Evolutionary conservation across 2,888 invertebrate genomes (phyloP).

Genomic region (Bellardia pandia): DNA sequence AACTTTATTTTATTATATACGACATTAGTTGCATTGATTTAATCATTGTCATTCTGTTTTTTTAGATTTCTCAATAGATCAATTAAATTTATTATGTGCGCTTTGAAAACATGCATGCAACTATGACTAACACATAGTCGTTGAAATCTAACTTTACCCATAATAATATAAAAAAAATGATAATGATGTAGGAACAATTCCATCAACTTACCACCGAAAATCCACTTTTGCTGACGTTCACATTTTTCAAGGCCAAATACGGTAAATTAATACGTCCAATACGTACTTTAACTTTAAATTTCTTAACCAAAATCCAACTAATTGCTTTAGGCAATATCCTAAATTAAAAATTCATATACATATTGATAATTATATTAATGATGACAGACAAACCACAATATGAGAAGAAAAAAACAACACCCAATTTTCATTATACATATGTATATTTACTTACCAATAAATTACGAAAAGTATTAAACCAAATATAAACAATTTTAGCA

Average conservation of each 20-base stretch:
- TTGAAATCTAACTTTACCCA: background rate
- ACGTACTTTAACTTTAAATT: conserved; percentile 91
- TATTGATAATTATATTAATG: conserved; percentile 22
- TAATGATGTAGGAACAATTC: background rate
- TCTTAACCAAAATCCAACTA: conserved; percentile 92
- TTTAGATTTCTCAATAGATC: too few relatives aligned
- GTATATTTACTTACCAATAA: conserved; percentile 79
- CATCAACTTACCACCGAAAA: conserved; percentile 88
- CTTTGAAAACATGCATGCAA: too few relatives aligned
- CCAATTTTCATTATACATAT: conserved; percentile 32
- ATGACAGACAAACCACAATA: conserved; percentile 18
- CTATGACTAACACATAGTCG: too few relatives aligned
- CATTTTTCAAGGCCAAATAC: conserved; percentile 90
- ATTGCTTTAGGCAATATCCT: conserved; percentile 92
- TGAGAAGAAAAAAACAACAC: conserved; percentile 25
- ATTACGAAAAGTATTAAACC: conserved; percentile 78
- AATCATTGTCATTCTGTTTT: too few relatives aligned
- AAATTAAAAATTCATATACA: conserved; percentile 75
- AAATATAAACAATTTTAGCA: conserved; percentile 79
- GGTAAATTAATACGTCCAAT: conserved; percentile 93
- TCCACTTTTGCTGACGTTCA: conserved; percentile 91
- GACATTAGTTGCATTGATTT: too few relatives aligned
- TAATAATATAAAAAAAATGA: background rate
- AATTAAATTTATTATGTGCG: too few relatives aligned
- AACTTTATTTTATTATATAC: too few relatives aligned